Percentiles rank a stretch among this genome's conserved stretches.
Conservation (phyloP, 1,140 invertebrate species). For the Oncopodura yosiiana region DNA sequence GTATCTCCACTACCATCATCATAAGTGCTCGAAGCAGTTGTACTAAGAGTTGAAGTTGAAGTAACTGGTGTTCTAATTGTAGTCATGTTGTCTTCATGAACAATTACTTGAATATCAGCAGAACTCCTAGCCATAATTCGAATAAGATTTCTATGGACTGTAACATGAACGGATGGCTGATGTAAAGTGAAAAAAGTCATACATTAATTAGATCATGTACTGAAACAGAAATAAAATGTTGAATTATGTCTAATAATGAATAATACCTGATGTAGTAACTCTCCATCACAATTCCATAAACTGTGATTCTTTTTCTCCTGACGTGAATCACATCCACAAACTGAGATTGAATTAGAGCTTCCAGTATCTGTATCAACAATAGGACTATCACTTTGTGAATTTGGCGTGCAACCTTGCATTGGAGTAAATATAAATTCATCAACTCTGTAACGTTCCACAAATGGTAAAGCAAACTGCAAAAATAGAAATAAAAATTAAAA, state of each 20-base stretch:
- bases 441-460: constrained; percentile 65
- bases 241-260: background rate
- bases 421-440: constrained; percentile 62
- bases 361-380: constrained; percentile 31
- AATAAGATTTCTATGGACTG: constrained; percentile 29
- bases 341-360: constrained; percentile 13
- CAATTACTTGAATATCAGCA: no score
- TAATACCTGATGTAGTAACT: constrained; percentile 47
- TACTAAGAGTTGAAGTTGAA: background rate
- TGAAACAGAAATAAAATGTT: background rate
- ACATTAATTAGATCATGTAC: background rate
- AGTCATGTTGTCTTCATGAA: no score
- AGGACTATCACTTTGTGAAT: constrained; percentile 37
- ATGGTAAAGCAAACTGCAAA: constrained; percentile 59
- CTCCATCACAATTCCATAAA: constrained; percentile 81
- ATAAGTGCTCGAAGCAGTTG: background rate
- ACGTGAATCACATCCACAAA: constrained; percentile 33
- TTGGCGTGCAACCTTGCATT: constrained; percentile 36
- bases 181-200: background rate
- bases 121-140: constrained; percentile 23
- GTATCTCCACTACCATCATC: no score
- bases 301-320: constrained; percentile 40
- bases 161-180: constrained; percentile 27
- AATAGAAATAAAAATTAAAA: constrained; percentile 19
- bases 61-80: background rate